Base-by-base conservation (phyloP, 2,113 vertebrate species). In the Thymallus thymallus region DNA sequence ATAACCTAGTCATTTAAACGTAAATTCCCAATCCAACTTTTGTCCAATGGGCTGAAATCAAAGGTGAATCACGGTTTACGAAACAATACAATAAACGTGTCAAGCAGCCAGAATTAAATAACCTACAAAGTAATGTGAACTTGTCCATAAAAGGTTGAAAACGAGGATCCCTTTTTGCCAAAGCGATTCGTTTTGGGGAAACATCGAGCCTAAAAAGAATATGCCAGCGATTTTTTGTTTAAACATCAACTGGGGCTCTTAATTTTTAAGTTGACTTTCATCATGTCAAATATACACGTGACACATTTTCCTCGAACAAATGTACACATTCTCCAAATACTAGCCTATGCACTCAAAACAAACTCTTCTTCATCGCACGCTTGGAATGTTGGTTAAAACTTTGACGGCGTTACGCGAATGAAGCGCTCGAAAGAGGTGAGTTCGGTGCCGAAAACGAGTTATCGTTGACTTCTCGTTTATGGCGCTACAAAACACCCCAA, bases 1-100 rank as follows among this genome's bases (percentile, higher is more conserved):
- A 55, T 73, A 41, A 74, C 56, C 69, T 0, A 41, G 35, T 41
- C 35, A 68, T 68, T 61, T 64, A 64, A 20, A 72, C 71, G 73
- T 69, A 74, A 75, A 69, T 86, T 78, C 69, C 76, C 69, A 32
- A 78, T 82, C 75, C 79, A 87, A 92, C 86, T 88, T 88, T 86
- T 51, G 16, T 51, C 48, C 48, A 51, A 51, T 51, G 48, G 16
- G 79, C 85, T 82, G 20, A 74, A 85, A 90, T 87, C 84, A 82
- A 87, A 91, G 84, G 82, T 87, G 82, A 84, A 46, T 82, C 84
- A 80, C 82, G 76, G 68, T 71, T 65, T 58, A 80, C 71, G 35
- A 72, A 71, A 55, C 26, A 68, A 58, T 70, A 45, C 45, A 51
- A 48, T 5, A 24, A 72, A 75, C 66, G 63, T 48, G 35, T 74